Evolutionary conservation across 2,797 vertebrate species (phyloP).

Genomic region (Leptatherina wallacei): DNA sequence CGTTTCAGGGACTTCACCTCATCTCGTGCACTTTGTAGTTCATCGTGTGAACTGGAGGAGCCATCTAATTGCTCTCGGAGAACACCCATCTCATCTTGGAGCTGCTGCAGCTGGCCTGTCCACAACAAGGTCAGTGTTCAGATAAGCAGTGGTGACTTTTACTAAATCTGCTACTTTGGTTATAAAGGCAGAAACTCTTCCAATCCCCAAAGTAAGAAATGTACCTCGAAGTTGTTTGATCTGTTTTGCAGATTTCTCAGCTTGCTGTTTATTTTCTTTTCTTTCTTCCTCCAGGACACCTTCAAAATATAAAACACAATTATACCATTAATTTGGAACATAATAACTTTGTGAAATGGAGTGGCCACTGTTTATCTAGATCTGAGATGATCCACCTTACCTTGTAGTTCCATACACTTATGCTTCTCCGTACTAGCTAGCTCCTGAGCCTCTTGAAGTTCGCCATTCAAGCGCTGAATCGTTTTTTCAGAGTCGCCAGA

Average conservation of each 20-base stretch:
- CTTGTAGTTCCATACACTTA: constrained; percentile 94
- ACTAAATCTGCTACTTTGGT: neutral
- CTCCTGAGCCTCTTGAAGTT: constrained; percentile 91
- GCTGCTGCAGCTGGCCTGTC: constrained; percentile 89
- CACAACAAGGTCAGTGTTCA: constrained; percentile 29
- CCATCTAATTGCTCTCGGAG: constrained; percentile 89
- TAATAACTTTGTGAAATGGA: neutral
- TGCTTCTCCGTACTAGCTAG: constrained; percentile 89
- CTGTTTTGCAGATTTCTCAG: constrained; percentile 91
- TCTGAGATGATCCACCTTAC: constrained; percentile 73
- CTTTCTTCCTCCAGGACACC: constrained; percentile 91
- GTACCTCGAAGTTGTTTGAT: constrained; percentile 93
- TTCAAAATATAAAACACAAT: constrained; percentile 54
- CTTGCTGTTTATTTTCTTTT: constrained; percentile 88
- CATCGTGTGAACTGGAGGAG: constrained; percentile 83
- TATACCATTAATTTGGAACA: neutral
- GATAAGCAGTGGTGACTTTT: constrained; percentile 5
- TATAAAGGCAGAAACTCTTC: neutral
- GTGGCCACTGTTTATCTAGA: neutral
- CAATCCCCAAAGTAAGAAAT: constrained; percentile 5
- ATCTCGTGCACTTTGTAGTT: constrained; percentile 86
- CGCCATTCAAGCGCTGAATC: constrained; percentile 91
- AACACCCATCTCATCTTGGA: constrained; percentile 88
- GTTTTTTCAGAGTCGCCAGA: constrained; percentile 90
- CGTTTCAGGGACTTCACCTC: constrained; percentile 90